Percentiles rank a stretch among this genome's conserved stretches.
Conservation (phyloP, 2,888 invertebrate species). For the Drosophila anomelani region DNA sequence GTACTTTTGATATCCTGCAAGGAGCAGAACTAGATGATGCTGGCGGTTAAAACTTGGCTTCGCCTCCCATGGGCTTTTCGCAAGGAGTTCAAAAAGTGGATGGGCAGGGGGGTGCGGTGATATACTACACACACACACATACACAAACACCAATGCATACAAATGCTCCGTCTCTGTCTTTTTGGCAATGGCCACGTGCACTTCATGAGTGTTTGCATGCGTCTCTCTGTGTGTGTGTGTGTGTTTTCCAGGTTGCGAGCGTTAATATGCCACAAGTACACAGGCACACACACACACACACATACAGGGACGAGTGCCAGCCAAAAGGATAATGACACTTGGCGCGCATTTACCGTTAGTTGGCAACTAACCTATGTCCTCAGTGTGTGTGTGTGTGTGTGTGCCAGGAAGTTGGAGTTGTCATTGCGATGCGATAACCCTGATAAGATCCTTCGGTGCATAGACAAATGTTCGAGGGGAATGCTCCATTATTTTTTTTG, state of each 20-base stretch:
- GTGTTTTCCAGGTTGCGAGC: conserved; percentile 40
- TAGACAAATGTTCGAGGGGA: conserved; percentile 34
- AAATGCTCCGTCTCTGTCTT: conserved; percentile 18
- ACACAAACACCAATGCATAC: conserved; percentile 8
- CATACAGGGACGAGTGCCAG: conserved; percentile 55
- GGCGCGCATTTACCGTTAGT: conserved; percentile 67
- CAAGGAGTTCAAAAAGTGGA: conserved; percentile 8
- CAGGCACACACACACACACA: conserved; percentile 10
- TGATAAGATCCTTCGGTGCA: conserved; percentile 46
- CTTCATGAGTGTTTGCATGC: conserved; percentile 47
- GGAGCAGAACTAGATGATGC: conserved; percentile 38
- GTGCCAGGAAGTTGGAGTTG: conserved; percentile 38
- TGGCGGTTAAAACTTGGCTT: conserved; percentile 71
- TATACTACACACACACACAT: conserved; percentile 10
- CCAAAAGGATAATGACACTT: conserved; percentile 79
- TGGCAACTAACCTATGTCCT: conserved; percentile 57
- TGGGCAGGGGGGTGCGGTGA: neutral
- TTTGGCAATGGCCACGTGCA: conserved; percentile 56
- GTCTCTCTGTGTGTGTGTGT: conserved; percentile 18
- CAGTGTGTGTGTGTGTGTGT: conserved; percentile 23
- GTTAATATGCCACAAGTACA: conserved; percentile 43
- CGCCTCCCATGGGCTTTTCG: conserved; percentile 42
- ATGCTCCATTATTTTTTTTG: conserved; percentile 24
- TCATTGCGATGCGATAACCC: conserved; percentile 46
- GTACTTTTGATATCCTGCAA: conserved; percentile 8